phyloP scores from a whole-genome alignment of 2,797 vertebrate genomes.

The Columba guinea region DNA sequence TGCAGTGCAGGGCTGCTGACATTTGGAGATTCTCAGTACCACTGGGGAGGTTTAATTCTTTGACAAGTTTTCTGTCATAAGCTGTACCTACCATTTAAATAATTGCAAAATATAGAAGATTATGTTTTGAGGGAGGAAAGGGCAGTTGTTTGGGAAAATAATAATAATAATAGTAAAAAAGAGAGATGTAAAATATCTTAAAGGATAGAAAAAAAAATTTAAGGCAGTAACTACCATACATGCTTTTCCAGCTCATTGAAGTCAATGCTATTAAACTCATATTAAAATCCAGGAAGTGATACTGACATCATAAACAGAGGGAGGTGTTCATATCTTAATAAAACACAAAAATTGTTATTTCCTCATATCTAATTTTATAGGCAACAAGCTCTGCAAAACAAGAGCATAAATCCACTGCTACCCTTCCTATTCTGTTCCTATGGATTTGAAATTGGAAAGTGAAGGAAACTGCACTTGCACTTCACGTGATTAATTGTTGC shows the following conservation, averaged over 20 bases:
- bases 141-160: neutral
- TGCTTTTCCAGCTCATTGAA: conserved; percentile 21
- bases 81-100: neutral
- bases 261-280: neutral
- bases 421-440: neutral
- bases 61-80: neutral
- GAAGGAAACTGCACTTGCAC: neutral
- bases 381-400: neutral
- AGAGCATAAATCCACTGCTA: neutral
- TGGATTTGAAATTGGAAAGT: neutral
- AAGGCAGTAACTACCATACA: neutral
- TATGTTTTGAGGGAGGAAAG: neutral
- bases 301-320: neutral
- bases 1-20: neutral
- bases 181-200: neutral
- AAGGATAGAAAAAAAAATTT: neutral
- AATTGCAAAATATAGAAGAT: neutral
- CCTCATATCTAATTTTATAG: neutral
- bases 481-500: neutral
- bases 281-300: neutral
- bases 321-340: neutral
- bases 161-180: no score
- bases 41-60: neutral
- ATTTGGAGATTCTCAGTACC: neutral
- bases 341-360: conserved; percentile 32